Conservation (phyloP, 2,888 invertebrate species). For the Nephrotoma flavescens region DNA sequence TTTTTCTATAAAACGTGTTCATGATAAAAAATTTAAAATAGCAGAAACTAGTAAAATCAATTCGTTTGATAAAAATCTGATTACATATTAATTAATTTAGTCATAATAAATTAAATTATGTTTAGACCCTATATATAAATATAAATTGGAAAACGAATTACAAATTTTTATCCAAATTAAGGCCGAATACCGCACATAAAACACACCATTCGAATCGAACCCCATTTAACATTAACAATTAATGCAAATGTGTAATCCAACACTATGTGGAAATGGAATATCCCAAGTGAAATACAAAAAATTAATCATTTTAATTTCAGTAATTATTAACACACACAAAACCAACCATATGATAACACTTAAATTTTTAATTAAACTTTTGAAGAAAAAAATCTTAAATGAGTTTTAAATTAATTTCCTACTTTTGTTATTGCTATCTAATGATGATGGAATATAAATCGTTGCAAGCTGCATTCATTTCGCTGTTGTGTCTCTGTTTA, state of each 20-base stretch:
- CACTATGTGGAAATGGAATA: not conserved
- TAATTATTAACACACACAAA: not conserved
- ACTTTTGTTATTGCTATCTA: not conserved
- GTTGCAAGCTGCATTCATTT: not conserved
- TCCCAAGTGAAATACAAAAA: not conserved
- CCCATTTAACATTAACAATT: not conserved
- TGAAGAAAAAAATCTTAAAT: not conserved
- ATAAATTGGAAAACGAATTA: no score
- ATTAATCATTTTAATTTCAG: not conserved
- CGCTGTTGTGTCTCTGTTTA: no score
- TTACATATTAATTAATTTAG: not conserved
- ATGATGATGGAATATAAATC: not conserved
- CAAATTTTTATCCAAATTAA: no score
- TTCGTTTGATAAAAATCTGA: not conserved
- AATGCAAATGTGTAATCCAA: not conserved
- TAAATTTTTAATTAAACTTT: not conserved
- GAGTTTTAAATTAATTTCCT: not conserved
- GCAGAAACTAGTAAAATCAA: not conserved
- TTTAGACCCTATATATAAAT: no score
- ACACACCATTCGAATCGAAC: not conserved
- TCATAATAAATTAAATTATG: not conserved
- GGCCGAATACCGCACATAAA: not conserved
- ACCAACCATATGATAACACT: not conserved
- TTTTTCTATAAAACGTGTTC: not conserved
- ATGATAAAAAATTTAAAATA: not conserved